A percentile compares a stretch with the other conserved stretches of the same genome.
Evolutionary conservation across 2,888 invertebrate species (phyloP).

Genomic region (Heteromurus nitidus): DNA sequence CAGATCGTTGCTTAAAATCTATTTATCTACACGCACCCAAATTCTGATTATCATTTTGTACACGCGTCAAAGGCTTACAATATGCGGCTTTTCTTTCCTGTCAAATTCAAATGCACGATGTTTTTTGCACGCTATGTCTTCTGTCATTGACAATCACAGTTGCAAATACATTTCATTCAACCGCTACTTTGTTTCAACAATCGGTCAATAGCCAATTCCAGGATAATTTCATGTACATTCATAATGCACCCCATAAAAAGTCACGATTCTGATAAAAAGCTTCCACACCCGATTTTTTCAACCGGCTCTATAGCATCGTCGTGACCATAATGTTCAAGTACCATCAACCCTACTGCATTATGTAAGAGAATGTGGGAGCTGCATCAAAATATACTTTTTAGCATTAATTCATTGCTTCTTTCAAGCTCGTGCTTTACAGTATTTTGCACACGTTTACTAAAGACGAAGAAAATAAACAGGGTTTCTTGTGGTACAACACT

Average conservation of each 20-base stretch:
- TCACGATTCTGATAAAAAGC: not conserved
- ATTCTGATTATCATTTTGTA: too few species aligned
- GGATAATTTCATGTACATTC: not conserved
- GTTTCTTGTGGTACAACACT: not conserved
- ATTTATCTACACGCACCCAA: too few species aligned
- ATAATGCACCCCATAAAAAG: not conserved
- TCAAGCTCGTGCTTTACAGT: not conserved
- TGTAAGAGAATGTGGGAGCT: not conserved
- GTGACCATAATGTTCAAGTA: conserved; percentile 18
- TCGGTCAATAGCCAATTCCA: conserved; percentile 9
- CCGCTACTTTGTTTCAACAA: not conserved
- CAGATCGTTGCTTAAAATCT: too few species aligned
- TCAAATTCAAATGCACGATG: too few species aligned
- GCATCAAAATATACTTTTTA: too few species aligned
- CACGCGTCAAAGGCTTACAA: too few species aligned
- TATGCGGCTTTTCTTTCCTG: too few species aligned
- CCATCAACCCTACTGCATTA: conserved; percentile 3
- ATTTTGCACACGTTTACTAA: too few species aligned
- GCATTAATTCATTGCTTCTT: too few species aligned
- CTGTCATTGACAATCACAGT: too few species aligned
- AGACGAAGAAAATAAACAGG: too few species aligned
- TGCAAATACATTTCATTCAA: not conserved
- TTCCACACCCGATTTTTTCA: conserved; percentile 17
- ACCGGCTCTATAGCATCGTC: not conserved
- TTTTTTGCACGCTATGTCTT: too few species aligned